These are phyloP conservation scores for Morpho achilles DNA, from an alignment of 2,888 invertebrate species.

Conservation along the genomic window DNA sequence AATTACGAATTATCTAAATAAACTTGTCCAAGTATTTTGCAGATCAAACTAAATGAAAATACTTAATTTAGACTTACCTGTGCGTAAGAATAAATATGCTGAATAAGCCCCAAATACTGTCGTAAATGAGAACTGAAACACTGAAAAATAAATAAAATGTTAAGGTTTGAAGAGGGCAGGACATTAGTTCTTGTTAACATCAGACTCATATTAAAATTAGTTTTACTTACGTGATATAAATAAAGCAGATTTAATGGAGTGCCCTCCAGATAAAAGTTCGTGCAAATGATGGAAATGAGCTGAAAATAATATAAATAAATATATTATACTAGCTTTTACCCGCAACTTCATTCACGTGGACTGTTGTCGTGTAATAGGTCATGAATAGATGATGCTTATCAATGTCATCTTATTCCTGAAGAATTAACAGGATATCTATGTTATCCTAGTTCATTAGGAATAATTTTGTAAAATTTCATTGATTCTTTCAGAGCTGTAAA, in stretches of 20 bases:
- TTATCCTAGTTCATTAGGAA: too few species aligned
- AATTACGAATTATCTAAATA: too few species aligned
- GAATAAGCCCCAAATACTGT: conserved; percentile 97
- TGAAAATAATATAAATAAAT: conserved; percentile 49
- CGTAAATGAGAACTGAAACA: conserved; percentile 94
- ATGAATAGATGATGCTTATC: too few species aligned
- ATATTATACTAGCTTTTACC: background rate
- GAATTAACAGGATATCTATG: too few species aligned
- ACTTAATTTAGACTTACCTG: conserved; percentile 73
- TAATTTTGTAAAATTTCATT: too few species aligned
- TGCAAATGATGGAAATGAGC: conserved; percentile 96
- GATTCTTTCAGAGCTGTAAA: too few species aligned
- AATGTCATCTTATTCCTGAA: too few species aligned
- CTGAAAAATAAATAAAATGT: conserved; percentile 57
- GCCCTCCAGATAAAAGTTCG: conserved; percentile 86
- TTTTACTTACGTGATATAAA: conserved; percentile 83
- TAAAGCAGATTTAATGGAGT: conserved; percentile 83
- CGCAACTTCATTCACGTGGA: too few species aligned
- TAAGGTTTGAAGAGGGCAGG: background rate
- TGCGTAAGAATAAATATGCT: conserved; percentile 93
- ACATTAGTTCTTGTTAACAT: too few species aligned
- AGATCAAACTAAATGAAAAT: too few species aligned
- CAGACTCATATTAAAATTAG: conserved; percentile 64
- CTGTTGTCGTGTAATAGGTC: too few species aligned
- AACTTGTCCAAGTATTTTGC: too few species aligned